A percentile compares a stretch with the other conserved stretches of the same genome.
Evolutionary conservation across 2,888 invertebrate species (phyloP).

Genomic region (Sturmia bella): DNA sequence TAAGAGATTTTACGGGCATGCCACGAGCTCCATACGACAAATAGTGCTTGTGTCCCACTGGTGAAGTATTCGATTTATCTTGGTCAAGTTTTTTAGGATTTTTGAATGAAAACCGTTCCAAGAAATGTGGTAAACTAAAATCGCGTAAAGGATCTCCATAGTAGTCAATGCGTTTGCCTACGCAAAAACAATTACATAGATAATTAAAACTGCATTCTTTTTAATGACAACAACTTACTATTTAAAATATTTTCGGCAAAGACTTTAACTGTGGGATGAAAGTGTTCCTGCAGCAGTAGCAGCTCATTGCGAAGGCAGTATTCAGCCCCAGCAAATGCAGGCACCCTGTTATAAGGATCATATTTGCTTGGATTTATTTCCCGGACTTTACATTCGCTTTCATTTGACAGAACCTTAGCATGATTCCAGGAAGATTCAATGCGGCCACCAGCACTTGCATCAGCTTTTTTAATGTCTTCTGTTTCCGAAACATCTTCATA

Average conservation of each 20-base stretch:
- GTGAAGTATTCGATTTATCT: conserved; percentile 80
- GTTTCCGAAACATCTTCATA: conserved; percentile 76
- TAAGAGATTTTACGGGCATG: conserved; percentile 88
- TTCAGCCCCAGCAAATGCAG: conserved; percentile 90
- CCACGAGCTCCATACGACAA: conserved; percentile 87
- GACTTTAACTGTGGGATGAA: conserved; percentile 94
- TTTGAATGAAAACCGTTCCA: conserved; percentile 97
- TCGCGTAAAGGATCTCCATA: conserved; percentile 96
- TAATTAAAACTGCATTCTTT: neutral
- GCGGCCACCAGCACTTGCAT: neutral
- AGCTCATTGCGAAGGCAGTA: conserved; percentile 89
- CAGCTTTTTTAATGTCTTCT: conserved; percentile 52
- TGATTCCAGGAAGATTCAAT: conserved; percentile 78
- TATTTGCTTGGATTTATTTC: conserved; percentile 82
- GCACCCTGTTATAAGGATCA: conserved; percentile 90
- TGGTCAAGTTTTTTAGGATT: conserved; percentile 89
- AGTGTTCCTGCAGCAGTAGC: conserved; percentile 87
- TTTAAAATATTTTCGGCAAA: conserved; percentile 91
- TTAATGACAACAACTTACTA: conserved; percentile 82
- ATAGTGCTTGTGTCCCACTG: conserved; percentile 84
- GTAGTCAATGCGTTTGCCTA: conserved; percentile 90
- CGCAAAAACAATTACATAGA: conserved; percentile 42
- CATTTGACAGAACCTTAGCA: conserved; percentile 71
- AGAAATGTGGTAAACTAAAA: conserved; percentile 93
- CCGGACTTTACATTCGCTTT: conserved; percentile 63